Conservation (phyloP, 2,797 vertebrate genomes). For the Pempheris klunzingeri region DNA sequence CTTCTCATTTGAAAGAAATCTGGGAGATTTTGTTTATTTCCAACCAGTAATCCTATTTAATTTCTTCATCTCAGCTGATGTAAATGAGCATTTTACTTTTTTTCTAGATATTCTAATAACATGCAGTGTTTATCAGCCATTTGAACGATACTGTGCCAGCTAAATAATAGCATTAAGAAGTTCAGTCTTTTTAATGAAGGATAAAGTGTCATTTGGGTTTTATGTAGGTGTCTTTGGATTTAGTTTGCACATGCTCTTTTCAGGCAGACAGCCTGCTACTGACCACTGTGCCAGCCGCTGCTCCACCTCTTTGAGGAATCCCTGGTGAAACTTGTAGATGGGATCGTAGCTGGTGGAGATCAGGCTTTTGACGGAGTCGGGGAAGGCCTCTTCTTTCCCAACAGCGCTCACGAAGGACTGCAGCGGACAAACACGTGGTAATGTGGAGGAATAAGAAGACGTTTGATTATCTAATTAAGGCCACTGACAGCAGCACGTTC, state of each 20-base stretch:
- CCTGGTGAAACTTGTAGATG: conserved; percentile 92
- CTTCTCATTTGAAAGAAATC: background rate
- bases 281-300: conserved; percentile 94
- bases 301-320: conserved; percentile 94
- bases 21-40: background rate
- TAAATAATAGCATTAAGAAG: too few relatives aligned
- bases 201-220: background rate
- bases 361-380: conserved; percentile 87
- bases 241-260: background rate
- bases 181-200: background rate
- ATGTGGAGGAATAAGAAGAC: background rate
- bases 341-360: conserved; percentile 92
- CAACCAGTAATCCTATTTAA: background rate
- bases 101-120: too few relatives aligned
- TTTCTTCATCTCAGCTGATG: background rate
- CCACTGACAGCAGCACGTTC: too few relatives aligned
- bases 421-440: background rate
- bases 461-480: too few relatives aligned
- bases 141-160: too few relatives aligned
- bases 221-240: background rate
- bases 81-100: too few relatives aligned
- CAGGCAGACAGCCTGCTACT: conserved; percentile 63
- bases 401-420: conserved; percentile 90
- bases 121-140: too few relatives aligned
- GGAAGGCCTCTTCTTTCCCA: conserved; percentile 90